A percentile compares a stretch with the other conserved stretches of the same genome.
Evolutionary conservation across 1,140 invertebrate genomes (phyloP).

Genomic region (Idris sp.): DNA sequence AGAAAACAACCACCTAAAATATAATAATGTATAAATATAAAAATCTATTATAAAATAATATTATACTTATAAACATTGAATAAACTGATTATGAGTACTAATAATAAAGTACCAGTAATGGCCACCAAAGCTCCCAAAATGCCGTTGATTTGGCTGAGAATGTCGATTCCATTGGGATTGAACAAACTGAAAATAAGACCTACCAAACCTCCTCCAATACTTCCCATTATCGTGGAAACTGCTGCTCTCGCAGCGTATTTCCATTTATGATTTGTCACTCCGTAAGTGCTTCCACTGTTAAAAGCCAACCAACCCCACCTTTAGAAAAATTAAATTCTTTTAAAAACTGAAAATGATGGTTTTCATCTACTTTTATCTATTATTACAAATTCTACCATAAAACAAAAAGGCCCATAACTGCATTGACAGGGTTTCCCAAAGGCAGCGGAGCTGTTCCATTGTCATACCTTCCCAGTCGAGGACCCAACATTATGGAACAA

Average conservation of each 20-base stretch:
- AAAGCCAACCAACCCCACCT: slow-evolving; percentile 95
- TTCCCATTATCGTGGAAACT: slow-evolving; percentile 92
- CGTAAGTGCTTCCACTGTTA: slow-evolving; percentile 93
- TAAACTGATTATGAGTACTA: no score
- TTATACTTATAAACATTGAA: not conserved
- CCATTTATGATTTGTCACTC: slow-evolving; percentile 87
- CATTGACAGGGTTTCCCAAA: slow-evolving; percentile 92
- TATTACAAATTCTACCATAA: slow-evolving; percentile 82
- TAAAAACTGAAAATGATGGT: no score
- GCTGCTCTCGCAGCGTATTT: slow-evolving; percentile 92
- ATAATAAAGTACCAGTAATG: slow-evolving; percentile 92
- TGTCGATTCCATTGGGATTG: slow-evolving; percentile 86
- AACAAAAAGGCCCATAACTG: slow-evolving; percentile 94
- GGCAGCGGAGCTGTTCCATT: slow-evolving; percentile 86
- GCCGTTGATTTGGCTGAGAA: slow-evolving; percentile 92
- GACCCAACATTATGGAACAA: slow-evolving; percentile 92
- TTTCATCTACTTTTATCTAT: slow-evolving; percentile 7
- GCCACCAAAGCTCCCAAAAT: slow-evolving; percentile 91
- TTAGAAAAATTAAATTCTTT: no score
- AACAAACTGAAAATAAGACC: slow-evolving; percentile 84
- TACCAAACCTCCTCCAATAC: slow-evolving; percentile 90
- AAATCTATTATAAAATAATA: not conserved
- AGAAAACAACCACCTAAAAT: slow-evolving; percentile 90
- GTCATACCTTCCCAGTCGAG: slow-evolving; percentile 91
- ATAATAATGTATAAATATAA: slow-evolving; percentile 2